Base-by-base conservation (phyloP, 2,888 invertebrate genomes). In the Leptopilina syphax region DNA sequence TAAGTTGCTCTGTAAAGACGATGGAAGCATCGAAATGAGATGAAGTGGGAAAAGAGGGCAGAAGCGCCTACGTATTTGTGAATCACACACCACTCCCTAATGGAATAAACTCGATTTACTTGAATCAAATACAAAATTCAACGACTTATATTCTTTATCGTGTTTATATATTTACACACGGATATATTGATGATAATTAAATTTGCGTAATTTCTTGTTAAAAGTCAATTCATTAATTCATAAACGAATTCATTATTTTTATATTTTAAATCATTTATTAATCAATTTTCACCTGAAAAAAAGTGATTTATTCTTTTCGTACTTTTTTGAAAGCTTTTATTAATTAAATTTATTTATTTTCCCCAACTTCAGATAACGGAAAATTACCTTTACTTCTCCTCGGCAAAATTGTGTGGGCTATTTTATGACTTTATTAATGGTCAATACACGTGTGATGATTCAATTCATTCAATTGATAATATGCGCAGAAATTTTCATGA, bases 71-170 rank as follows among this genome's bases (percentile, higher is more conserved):
- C 78, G 50, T 65, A 44, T 70, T 44, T 44, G 57, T 63, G 54
- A 78, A 60, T 67, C 78, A 78, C 34, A 60, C 63, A 78, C 70
- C 78, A 70, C 78, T 78, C 78, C 78, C 68, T 78, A 54, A 63
- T 70, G 24, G 63, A 78, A 78, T 65, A 57, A 18, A 65, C 70
- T 63, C 9, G 18, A 66, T 77, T 27, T 57, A 24, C 63, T 70
- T 44, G 41, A 78, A 34, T 57, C 9, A 9, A 73, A 54, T 13
- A 34, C 70, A 18, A 70, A 70, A 70, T 70, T 70, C 3, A 63
- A 41, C 12, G 34, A 73, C n/a, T 10, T 70, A 60, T 63, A 2
- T 24, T 57, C 44, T 57, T 73, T 57, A 34, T 57, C 54, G 7
- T 60, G 6, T n/a, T 60, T 24, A 8, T 73, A 2, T n/a, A 73